Evolutionary conservation across 2,888 invertebrate species (phyloP), one percentile per base, ranked within the genome.

Genomic region (Fragum sueziense): DNA sequence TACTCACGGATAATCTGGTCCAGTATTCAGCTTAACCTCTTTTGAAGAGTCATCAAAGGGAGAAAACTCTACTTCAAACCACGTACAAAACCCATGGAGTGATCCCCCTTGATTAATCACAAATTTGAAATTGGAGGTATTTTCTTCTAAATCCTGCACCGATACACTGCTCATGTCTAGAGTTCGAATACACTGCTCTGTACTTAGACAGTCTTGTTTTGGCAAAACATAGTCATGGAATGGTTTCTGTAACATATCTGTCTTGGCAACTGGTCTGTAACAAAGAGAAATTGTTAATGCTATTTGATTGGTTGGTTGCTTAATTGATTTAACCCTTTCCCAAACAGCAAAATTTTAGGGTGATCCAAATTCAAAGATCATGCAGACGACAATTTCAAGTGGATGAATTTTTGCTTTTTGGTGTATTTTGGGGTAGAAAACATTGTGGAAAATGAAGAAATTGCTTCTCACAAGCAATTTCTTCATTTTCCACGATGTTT

Each of bases 51-150:
- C 62, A 59, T 61, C 76, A n/a, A 82, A 67, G 22, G 85, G 80
- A 57, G 67, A 61, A 67, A 89, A 89, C 29, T 79, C 85, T 20
- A 86, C 86, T 71, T 86, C 81, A 80, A 88, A 89, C 89, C 89
- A 89, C 14, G 82, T 69, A 74, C 86, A 86, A 69, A 89, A 89
- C n/a, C 88, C 88, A 79, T 89, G 88, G 67, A 87, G 69, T 2
- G 51, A 54, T 14, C 72, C 82, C 34, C 73, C 79, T 62, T 83
- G 84, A 0, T 71, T 76, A 33, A 89, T 75, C 0, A 59, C 27
- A 70, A 87, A 87, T 25, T 76, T 70, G 67, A 89, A 87, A 4
- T 79, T 59, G 29, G 76, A 52, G n/a, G 51, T 73, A 25, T 80
- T 84, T 54, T 86, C 77, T 74, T 89, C 89, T 41, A 89, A 76